Percentiles rank a stretch among this genome's conserved stretches.
phyloP scores from a whole-genome alignment of 2,888 invertebrate genomes.

The Agonopterix alstromeriana region DNA sequence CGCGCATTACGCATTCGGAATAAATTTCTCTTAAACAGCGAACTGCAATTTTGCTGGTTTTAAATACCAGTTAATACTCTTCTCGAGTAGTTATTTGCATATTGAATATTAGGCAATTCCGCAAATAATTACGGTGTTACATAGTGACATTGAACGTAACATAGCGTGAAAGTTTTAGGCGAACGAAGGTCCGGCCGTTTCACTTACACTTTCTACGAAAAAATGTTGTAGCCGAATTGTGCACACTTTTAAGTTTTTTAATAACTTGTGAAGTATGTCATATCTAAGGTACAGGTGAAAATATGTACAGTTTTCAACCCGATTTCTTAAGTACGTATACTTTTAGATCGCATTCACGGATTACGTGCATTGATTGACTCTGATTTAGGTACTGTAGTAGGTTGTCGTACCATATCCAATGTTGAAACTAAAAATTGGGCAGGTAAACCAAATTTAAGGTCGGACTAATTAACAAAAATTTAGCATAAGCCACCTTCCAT shows the following conservation, averaged over 20 bases:
- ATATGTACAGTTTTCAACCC: not conserved
- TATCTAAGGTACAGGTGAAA: too few relatives aligned
- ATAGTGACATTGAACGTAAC: constrained; percentile 18
- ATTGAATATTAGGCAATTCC: constrained; percentile 5
- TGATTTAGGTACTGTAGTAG: too few relatives aligned
- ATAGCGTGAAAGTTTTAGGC: constrained; percentile 40
- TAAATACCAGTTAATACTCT: too few relatives aligned
- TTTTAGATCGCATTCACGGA: not conserved
- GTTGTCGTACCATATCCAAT: too few relatives aligned
- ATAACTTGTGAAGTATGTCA: not conserved
- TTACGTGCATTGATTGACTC: too few relatives aligned
- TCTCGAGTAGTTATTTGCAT: not conserved
- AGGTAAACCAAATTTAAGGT: too few relatives aligned
- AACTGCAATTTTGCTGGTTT: too few relatives aligned
- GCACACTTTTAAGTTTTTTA: constrained; percentile 8
- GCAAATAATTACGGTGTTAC: not conserved
- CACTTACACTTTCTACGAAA: constrained; percentile 64
- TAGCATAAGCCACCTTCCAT: too few relatives aligned
- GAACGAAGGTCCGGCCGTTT: constrained; percentile 41
- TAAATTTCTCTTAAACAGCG: too few relatives aligned
- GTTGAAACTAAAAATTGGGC: too few relatives aligned
- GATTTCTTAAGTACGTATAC: not conserved
- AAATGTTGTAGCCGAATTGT: constrained; percentile 49
- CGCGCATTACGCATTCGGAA: too few relatives aligned
- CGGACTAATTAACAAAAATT: too few relatives aligned